Base-by-base conservation (phyloP, 2,888 invertebrate species). In the Ganaspis brasiliensis region DNA sequence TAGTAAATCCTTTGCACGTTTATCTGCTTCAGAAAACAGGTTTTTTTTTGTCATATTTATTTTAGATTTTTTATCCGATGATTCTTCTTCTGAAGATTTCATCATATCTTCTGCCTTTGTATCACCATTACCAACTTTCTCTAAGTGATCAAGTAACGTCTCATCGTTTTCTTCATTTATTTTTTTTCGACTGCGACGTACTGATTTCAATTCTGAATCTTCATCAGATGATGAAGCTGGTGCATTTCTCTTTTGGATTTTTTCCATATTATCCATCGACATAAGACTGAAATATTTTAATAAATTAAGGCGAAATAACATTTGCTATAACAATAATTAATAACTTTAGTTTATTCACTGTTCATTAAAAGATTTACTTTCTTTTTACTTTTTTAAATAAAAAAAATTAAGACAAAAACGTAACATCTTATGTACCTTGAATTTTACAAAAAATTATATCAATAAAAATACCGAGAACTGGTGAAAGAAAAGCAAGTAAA, bases 71-170 rank as follows among this genome's bases (percentile, higher is more conserved):
- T 80, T 72, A 16, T 72, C 61, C 3, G n/a, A 16, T 1, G 12
- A 10, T 55, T 77, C 74, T 2, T 67, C 74, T 0, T 19, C 52
- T 10, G 71, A 61, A 16, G 19, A 5, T 21, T 59, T 31, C 5
- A 70, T 45, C n/a, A 74, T 63, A 10, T 24, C 45, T 21, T 67
- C 19, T 8, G 79, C 81, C 1, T 77, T 76, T 1, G 6, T 6
- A 10, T 77, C 72, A 14, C 72, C 26, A 14, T 73, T 56, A 35
- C 84, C 79, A 2, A 84, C 75, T 61, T 80, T 87, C 24, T 86
- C 72, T 21, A 90, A 80, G 67, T 90, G 86, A 82, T 89, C 85
- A 78, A 87, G 49, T 10, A 88, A 78, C 26, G 84, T 85, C 8
- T 89, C 89, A 45, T 84, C 83, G 3, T 84, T 85, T 57, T 86